Percentiles rank a stretch among this genome's conserved stretches.
Evolutionary conservation across 2,797 vertebrate species (phyloP).

Genomic region (Thaleichthys pacificus): DNA sequence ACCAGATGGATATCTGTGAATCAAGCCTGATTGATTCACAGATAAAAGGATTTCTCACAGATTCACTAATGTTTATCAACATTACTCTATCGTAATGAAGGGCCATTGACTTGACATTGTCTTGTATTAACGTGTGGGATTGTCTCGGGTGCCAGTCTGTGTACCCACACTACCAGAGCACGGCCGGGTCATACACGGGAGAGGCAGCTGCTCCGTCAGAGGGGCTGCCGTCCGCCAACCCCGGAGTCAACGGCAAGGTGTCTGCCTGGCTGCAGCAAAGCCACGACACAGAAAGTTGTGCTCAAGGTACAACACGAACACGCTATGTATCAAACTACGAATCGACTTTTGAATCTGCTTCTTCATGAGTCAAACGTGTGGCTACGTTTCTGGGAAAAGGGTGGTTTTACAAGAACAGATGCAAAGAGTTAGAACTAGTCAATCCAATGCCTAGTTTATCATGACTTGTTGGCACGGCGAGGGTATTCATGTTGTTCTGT

Average conservation of each 20-base stretch:
- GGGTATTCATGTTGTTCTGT: neutral
- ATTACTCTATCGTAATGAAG: too few relatives aligned
- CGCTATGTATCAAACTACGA: neutral
- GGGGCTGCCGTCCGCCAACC: conserved; percentile 66
- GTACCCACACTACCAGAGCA: conserved; percentile 41
- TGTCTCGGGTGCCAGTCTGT: conserved; percentile 10
- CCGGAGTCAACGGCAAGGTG: conserved; percentile 79
- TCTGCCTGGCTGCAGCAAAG: conserved; percentile 87
- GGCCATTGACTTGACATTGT: too few relatives aligned
- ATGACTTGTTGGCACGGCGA: neutral
- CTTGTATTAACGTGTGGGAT: too few relatives aligned
- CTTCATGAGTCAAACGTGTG: neutral
- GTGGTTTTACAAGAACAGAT: neutral
- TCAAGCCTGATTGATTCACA: too few relatives aligned
- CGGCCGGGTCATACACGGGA: conserved; percentile 20
- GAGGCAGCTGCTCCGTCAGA: conserved; percentile 55
- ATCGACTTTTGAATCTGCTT: neutral
- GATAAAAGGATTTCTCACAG: too few relatives aligned
- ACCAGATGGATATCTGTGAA: too few relatives aligned
- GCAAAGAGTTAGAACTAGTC: neutral
- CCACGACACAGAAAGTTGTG: conserved; percentile 80
- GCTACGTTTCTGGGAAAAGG: neutral
- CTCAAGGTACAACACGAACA: conserved; percentile 74
- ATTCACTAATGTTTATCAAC: too few relatives aligned
- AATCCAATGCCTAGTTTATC: neutral